Percentiles rank a stretch among this genome's conserved stretches.
Conservation (phyloP, 1,140 invertebrate species). For the Zaprionus tsacasi region DNA sequence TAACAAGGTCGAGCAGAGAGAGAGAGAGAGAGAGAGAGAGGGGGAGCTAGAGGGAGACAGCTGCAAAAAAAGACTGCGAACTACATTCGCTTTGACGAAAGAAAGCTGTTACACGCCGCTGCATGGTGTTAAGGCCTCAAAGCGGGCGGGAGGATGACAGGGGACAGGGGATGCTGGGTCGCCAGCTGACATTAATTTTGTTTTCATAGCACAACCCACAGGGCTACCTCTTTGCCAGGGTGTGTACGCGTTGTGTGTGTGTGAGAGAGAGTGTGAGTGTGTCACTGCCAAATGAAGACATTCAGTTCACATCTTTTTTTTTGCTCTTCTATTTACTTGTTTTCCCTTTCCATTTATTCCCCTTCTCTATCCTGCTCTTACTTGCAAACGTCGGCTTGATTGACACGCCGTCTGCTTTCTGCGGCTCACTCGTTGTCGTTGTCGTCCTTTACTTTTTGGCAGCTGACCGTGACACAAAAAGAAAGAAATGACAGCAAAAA, state of each 20-base stretch:
- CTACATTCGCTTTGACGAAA: conserved; percentile 72
- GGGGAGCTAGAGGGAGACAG: background rate
- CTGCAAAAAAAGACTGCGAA: conserved; percentile 49
- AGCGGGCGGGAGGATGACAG: background rate
- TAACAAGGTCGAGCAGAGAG: conserved; percentile 64
- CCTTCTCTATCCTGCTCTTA: conserved; percentile 21
- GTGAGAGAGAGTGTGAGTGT: conserved; percentile 14
- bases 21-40: too few species aligned
- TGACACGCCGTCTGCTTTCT: conserved; percentile 71
- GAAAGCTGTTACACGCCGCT: conserved; percentile 53
- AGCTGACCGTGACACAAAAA: conserved; percentile 68
- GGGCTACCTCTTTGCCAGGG: conserved; percentile 11
- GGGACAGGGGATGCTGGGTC: conserved; percentile 10
- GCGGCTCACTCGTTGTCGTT: conserved; percentile 29
- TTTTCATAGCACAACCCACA: conserved; percentile 67
- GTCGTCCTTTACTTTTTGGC: conserved; percentile 54
- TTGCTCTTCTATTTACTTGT: conserved; percentile 30
- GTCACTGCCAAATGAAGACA: conserved; percentile 70
- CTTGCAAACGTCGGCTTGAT: conserved; percentile 69
- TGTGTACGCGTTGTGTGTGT: background rate
- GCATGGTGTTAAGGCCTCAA: conserved; percentile 21
- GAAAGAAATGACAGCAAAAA: conserved; percentile 45
- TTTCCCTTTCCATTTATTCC: conserved; percentile 22
- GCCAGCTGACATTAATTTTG: conserved; percentile 76
- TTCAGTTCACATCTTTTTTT: conserved; percentile 59